Percentiles rank a stretch among this genome's conserved stretches.
These are phyloP conservation scores for Trypoxylon attenuatum DNA, from an alignment of 2,888 invertebrate genomes.

Conservation along the genomic window DNA sequence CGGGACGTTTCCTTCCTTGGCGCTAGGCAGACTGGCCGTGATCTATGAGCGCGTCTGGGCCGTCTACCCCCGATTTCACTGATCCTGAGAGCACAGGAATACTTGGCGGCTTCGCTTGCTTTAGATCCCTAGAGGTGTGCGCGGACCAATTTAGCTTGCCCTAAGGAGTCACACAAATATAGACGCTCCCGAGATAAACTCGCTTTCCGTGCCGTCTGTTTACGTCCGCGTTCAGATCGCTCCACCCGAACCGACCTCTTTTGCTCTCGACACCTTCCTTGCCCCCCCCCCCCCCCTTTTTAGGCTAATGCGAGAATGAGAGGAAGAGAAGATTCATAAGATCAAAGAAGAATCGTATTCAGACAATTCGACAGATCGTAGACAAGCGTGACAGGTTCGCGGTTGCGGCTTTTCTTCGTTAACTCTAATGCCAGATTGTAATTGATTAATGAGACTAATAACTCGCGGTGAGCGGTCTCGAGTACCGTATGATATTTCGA, in stretches of 20 bases:
- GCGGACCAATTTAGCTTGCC: not conserved
- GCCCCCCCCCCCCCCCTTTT: no score
- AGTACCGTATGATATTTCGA: slow-evolving; percentile 25
- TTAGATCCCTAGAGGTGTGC: not conserved
- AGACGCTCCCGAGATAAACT: not conserved
- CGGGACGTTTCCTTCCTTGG: slow-evolving; percentile 20
- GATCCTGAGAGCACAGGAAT: no score
- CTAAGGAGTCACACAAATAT: not conserved
- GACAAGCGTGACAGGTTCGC: slow-evolving; percentile 38
- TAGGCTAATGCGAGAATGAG: no score
- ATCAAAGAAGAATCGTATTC: not conserved
- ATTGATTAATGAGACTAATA: slow-evolving; percentile 50
- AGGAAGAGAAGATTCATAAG: not conserved
- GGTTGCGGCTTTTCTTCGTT: slow-evolving; percentile 28
- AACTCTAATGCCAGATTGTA: slow-evolving; percentile 30
- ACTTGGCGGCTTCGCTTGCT: not conserved
- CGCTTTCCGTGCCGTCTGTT: not conserved
- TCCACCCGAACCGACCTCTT: no score
- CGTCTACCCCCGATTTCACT: no score
- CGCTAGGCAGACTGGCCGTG: not conserved
- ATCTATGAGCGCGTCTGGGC: not conserved
- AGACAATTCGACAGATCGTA: slow-evolving; percentile 4
- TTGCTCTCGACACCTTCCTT: not conserved
- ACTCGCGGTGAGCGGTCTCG: slow-evolving; percentile 27
- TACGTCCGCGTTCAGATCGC: slow-evolving; percentile 1